Percentiles rank a stretch among this genome's conserved stretches.
Conservation (phyloP, 1,140 invertebrate genomes). For the Drosophila nikananu region DNA sequence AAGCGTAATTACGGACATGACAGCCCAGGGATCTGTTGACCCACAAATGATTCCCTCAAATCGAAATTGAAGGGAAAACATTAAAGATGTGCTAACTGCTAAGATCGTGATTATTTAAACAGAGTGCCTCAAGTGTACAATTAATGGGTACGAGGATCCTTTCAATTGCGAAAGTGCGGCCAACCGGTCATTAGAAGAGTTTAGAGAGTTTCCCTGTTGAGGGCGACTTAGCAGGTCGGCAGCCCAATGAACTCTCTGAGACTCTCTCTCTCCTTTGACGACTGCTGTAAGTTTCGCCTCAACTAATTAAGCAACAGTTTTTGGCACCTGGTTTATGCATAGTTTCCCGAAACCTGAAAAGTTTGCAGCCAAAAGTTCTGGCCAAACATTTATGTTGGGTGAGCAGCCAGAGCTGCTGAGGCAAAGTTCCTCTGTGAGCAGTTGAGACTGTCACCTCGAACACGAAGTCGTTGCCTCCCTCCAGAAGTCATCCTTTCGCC, state of each 20-base stretch:
- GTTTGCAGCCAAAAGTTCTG: conserved; percentile 56
- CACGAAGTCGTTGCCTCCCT: conserved; percentile 6
- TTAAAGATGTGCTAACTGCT: not conserved
- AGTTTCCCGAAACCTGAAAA: conserved; percentile 47
- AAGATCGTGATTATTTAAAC: not conserved
- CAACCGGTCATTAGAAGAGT: conserved; percentile 10
- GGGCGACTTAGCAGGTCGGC: conserved; percentile 21
- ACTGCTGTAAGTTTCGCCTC: conserved; percentile 12
- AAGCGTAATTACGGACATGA: conserved; percentile 15
- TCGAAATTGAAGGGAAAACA: not conserved
- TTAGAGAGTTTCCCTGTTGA: conserved; percentile 5
- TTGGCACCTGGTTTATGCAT: conserved; percentile 63
- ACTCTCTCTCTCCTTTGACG: conserved; percentile 7
- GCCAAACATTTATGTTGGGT: conserved; percentile 28
- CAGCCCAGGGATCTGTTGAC: not conserved
- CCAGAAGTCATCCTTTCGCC: conserved; percentile 5
- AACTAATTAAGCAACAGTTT: conserved; percentile 68
- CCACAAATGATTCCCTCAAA: not conserved
- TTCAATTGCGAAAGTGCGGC: not conserved
- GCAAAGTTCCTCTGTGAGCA: conserved; percentile 26
- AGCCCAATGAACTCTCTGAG: conserved; percentile 32
- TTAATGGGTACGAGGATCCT: conserved; percentile 4
- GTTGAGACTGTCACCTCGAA: conserved; percentile 30
- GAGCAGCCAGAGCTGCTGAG: not conserved
- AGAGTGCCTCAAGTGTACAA: not conserved